phyloP scores from a whole-genome alignment of 1,140 invertebrate genomes.

The Nixonia krombeini region DNA sequence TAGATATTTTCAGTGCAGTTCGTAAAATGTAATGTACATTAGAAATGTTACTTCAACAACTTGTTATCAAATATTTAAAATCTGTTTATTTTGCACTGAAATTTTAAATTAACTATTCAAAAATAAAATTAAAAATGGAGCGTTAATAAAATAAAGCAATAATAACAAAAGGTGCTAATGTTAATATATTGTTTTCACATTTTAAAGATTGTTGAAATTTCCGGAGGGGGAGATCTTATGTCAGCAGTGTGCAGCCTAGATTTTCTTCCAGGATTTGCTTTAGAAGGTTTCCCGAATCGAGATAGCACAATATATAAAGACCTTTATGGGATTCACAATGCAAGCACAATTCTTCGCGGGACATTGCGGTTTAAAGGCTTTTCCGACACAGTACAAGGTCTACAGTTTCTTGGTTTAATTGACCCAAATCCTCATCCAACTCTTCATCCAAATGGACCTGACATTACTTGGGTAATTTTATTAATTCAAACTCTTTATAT shows the following conservation, averaged over 20 bases:
- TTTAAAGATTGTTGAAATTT: slow-evolving; percentile 87
- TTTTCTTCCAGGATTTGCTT: slow-evolving; percentile 95
- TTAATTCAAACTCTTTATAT: neutral
- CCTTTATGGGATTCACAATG: slow-evolving; percentile 89
- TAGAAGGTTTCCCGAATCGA: slow-evolving; percentile 96
- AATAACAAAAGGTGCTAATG: slow-evolving; percentile 2
- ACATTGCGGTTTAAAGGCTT: slow-evolving; percentile 95
- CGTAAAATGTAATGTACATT: too few species aligned
- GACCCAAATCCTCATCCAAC: slow-evolving; percentile 87
- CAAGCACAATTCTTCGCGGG: slow-evolving; percentile 90
- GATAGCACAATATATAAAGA: slow-evolving; percentile 93
- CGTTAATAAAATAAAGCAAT: neutral
- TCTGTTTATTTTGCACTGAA: too few species aligned
- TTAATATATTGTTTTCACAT: slow-evolving; percentile 14
- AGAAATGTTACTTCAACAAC: too few species aligned
- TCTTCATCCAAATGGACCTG: slow-evolving; percentile 94
- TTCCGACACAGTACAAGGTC: slow-evolving; percentile 85
- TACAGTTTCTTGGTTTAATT: slow-evolving; percentile 91
- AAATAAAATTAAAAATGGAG: neutral
- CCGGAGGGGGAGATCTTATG: slow-evolving; percentile 90
- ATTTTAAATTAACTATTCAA: too few species aligned
- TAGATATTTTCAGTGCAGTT: too few species aligned
- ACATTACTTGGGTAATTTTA: slow-evolving; percentile 88
- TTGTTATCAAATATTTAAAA: too few species aligned
- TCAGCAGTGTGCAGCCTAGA: slow-evolving; percentile 82